Conservation (phyloP, 2,113 vertebrate genomes). For the Capricornis sumatraensis region DNA sequence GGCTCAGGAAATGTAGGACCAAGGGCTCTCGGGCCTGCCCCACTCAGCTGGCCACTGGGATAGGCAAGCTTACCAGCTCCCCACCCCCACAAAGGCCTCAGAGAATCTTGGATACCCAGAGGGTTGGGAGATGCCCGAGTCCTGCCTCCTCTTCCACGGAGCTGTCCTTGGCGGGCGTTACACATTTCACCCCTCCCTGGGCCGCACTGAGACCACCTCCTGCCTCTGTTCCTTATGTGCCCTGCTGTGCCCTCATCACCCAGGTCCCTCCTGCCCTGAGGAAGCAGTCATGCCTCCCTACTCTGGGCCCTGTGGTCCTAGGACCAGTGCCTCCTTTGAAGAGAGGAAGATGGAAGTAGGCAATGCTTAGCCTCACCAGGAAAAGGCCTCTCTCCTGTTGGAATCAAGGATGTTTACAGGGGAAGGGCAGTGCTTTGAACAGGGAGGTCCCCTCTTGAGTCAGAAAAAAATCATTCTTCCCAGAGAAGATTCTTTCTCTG, state of each 20-base stretch:
- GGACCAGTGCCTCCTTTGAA: background rate
- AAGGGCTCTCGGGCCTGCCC: background rate
- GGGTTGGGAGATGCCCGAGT: background rate
- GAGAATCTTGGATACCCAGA: background rate
- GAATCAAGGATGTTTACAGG: background rate
- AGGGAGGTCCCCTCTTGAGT: background rate
- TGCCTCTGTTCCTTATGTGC: accelerated
- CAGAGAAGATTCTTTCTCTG: background rate
- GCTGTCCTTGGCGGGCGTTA: background rate
- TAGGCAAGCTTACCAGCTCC: background rate
- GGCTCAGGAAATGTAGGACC: background rate
- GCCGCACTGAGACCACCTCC: background rate
- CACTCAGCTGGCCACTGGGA: background rate
- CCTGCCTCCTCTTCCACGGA: background rate
- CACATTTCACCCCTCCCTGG: background rate
- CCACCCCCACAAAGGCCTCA: accelerated
- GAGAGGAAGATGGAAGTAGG: background rate
- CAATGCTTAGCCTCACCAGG: background rate
- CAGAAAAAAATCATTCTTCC: background rate
- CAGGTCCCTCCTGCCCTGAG: background rate
- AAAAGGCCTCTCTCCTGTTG: background rate
- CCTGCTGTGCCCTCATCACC: background rate
- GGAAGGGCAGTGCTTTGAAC: background rate
- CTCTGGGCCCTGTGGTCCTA: background rate
- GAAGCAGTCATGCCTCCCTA: background rate